Evolutionary conservation across 2,797 vertebrate species (phyloP), one percentile per base, ranked within the genome.

Genomic region (Semaprochilodus insignis): DNA sequence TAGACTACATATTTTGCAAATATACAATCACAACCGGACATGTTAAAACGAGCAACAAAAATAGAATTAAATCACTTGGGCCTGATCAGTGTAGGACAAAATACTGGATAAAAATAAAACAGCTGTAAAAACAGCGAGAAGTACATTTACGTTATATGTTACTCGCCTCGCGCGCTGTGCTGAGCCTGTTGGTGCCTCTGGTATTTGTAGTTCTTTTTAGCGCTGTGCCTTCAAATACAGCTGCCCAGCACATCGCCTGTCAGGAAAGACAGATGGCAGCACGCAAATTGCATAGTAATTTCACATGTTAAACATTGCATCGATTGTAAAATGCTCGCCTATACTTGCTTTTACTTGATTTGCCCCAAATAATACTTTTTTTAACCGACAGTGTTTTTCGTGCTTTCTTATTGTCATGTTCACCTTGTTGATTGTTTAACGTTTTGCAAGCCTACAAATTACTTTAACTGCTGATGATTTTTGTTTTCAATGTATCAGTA

Each of bases 201-300:
- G 72, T 34, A 74, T 57, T 74, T 74, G 72, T 54, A 74, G 51
- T 57, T 36, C 54, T 57, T 57, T n/a, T 5, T 5, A 57, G 25
- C 31, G 17, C 23, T 4, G 31, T n/a, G 17, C 36, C 31, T 59
- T 74, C 59, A 74, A 73, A 27, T 1, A 54, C 44, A 31, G 70
- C 23, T 34, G 70, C 17, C 70, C 70, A 55, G 14, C 3, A 55
- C 8, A 34, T 11, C 48, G 70, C 70, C 70, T 27, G 70, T 27
- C 25, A 25, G 67, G 16, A 19, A 1, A 52, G 4, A 70, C 21
- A 23, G 23, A 60, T 44, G 40, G 2, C 40, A 44, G 21, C 54
- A 59, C 21, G 6, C 52, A 17, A 54, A 54, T 19, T 19, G 19
- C 23, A 27, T 5, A 11, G 3, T 51, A 16, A 6, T 48, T 48